Base-by-base conservation (phyloP, 64 coral and sea anemone species). In the Stichodactyla helianthus region DNA sequence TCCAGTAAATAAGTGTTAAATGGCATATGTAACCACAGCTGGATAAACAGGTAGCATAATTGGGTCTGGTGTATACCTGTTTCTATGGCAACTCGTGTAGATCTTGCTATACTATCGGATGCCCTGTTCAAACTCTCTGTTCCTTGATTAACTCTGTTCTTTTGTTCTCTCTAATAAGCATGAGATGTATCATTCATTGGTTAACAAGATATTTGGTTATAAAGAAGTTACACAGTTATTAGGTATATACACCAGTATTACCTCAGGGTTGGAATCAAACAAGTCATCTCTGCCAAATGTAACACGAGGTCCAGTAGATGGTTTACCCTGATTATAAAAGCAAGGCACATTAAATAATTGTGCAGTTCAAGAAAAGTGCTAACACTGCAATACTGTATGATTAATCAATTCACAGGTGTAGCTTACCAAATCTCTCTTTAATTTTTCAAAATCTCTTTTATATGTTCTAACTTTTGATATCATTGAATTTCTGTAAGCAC, bases 101-200 rank as follows among this genome's bases (percentile, higher is more conserved):
- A 99, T 93, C 97, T 95, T 91, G 97, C 97, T 87, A 99, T 95
- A 79, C 97, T 99, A 11, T 99, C 93, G 50, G 97, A 93, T 15
- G 97, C 82, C 87, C 77, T 94, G 88, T 99, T 95, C 52, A 99
- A 63, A 19, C 68, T 99, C 4, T 99, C 97, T 86, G 93, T 99
- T 26, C 93, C 97, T 76, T 90, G 93, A 35, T 89, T 89, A 13
- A 99, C 87, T 77, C 91, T 78, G 64, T 82, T 89, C 53, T 84
- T 84, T 58, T 58, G 83, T 23, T 84, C 54, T 58, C 54, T 84
- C 54, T 84, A 55, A 63, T 20, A 31, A n/a, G 7, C 4, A 12
- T 54, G 53, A 57, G 22, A 52, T 44, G 28, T 50, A 54, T 81
- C 18, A 60, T 15, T 2, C 4, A 17, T 13, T 60, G 13, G 9